Evolutionary conservation across 1,140 invertebrate species (phyloP).

Genomic region (Trachelipus rathkii): DNA sequence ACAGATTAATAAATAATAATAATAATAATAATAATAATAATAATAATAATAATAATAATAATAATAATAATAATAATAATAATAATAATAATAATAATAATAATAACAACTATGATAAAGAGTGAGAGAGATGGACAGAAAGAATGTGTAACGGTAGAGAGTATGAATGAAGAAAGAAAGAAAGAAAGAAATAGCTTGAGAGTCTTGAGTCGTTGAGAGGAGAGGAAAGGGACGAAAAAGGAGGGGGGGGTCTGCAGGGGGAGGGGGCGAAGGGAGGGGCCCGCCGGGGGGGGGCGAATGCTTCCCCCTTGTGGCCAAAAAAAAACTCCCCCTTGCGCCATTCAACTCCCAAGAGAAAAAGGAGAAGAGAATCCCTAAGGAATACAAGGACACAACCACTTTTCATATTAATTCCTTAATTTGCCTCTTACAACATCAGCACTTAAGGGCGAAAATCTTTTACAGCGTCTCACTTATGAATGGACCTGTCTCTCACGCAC

Average conservation of each 20-base stretch:
- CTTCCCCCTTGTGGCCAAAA: neutral
- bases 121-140: too few species aligned
- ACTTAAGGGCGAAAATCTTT: conserved; percentile 5
- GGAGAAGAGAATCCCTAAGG: conserved; percentile 1
- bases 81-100: too few species aligned
- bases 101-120: too few species aligned
- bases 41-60: too few species aligned
- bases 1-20: too few species aligned
- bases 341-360: neutral
- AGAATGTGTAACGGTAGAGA: too few species aligned
- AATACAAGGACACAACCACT: conserved; percentile 1
- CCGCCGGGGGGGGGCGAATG: neutral
- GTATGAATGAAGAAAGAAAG: too few species aligned
- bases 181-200: too few species aligned
- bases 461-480: neutral
- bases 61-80: too few species aligned
- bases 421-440: neutral
- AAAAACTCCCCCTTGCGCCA: neutral
- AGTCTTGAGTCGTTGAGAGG: too few species aligned
- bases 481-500: neutral
- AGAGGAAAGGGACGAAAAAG: too few species aligned
- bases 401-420: neutral
- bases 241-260: neutral
- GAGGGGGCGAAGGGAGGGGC: neutral
- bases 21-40: too few species aligned